A percentile compares a stretch with the other conserved stretches of the same genome.
Conservation (phyloP, 2,113 vertebrate species). For the Stegastes partitus region DNA sequence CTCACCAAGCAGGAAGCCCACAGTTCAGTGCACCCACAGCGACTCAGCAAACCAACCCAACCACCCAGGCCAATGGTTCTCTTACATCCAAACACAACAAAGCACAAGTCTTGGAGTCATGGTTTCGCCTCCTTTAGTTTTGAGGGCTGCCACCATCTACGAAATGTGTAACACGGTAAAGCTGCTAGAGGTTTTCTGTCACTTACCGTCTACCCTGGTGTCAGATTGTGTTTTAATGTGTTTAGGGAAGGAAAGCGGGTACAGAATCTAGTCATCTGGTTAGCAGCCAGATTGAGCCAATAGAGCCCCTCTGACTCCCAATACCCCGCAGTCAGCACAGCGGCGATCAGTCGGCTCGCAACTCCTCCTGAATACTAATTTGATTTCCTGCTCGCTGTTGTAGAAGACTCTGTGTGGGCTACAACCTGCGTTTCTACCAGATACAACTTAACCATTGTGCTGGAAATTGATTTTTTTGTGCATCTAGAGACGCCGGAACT, state of each 20-base stretch:
- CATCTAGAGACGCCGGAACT: background rate
- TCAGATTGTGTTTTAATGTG: constrained; percentile 62
- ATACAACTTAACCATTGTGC: background rate
- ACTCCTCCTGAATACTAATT: constrained; percentile 71
- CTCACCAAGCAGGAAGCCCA: constrained; percentile 64
- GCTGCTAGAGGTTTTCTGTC: constrained; percentile 37
- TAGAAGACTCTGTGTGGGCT: constrained; percentile 10
- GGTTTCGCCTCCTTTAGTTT: constrained; percentile 15
- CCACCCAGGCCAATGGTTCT: constrained; percentile 1
- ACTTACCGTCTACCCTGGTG: constrained; percentile 21
- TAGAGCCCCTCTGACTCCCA: constrained; percentile 45
- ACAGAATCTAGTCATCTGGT: constrained; percentile 50
- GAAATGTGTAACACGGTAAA: constrained; percentile 10
- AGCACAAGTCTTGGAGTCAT: constrained; percentile 17
- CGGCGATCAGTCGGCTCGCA: constrained; percentile 45
- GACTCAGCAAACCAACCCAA: constrained; percentile 46
- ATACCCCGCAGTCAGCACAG: constrained; percentile 67
- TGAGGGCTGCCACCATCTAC: constrained; percentile 17
- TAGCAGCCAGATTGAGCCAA: constrained; percentile 62
- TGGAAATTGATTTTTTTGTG: background rate
- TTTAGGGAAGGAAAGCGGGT: constrained; percentile 41
- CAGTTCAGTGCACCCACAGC: constrained; percentile 41
- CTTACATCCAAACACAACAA: constrained; percentile 53
- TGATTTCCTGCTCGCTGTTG: constrained; percentile 39
- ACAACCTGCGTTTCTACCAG: constrained; percentile 14